phyloP scores from a whole-genome alignment of 1,140 invertebrate genomes.

The Anoplolepis gracilipes region DNA sequence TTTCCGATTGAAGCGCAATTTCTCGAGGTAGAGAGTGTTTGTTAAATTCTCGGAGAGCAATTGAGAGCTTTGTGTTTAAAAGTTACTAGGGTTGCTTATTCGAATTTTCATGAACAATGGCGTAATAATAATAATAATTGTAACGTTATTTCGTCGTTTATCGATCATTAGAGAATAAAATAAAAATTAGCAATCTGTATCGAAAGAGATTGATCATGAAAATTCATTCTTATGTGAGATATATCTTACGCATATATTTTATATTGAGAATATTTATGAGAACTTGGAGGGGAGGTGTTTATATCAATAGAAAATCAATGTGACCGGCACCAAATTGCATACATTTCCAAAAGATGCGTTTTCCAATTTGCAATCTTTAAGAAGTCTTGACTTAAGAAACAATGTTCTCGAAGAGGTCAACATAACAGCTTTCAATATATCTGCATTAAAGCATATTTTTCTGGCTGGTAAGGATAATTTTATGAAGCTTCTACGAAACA shows the following conservation, averaged over 20 bases:
- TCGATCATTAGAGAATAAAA: not conserved
- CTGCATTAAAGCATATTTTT: constrained; percentile 81
- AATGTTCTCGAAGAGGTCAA: constrained; percentile 83
- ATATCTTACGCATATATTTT: not conserved
- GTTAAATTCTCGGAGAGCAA: not conserved
- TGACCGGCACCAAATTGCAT: constrained; percentile 83
- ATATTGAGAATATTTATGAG: not conserved
- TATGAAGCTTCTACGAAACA: not conserved
- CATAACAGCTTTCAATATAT: constrained; percentile 76
- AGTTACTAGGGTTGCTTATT: constrained; percentile 3
- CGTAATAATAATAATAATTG: not conserved
- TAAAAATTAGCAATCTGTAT: not conserved
- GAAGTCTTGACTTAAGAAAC: constrained; percentile 84
- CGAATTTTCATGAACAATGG: constrained; percentile 40
- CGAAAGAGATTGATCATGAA: constrained; percentile 22
- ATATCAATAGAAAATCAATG: constrained; percentile 78
- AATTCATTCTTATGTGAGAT: constrained; percentile 1
- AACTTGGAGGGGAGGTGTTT: constrained; percentile 37
- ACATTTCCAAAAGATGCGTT: constrained; percentile 80
- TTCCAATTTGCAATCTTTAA: constrained; percentile 78
- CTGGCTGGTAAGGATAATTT: constrained; percentile 71
- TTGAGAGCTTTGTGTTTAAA: not conserved
- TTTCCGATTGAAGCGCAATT: constrained; percentile 54
- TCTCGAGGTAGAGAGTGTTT: constrained; percentile 68
- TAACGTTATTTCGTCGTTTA: not conserved